Evolutionary conservation across 2,113 vertebrate species (phyloP).

Genomic region (Vulpes vulpes): DNA sequence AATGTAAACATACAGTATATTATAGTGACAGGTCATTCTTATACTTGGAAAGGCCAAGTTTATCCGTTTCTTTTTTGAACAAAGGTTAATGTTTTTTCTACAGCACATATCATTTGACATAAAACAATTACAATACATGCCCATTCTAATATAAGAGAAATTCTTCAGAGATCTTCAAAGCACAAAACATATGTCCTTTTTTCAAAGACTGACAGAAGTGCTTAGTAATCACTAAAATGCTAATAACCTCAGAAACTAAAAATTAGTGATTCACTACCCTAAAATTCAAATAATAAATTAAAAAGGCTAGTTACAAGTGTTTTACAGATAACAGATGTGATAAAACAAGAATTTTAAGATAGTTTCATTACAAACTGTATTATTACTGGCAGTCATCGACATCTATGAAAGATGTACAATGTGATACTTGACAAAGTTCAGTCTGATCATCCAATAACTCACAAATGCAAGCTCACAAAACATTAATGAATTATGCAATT

Average conservation of each 20-base stretch:
- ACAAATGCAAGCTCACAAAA: slow-evolving; percentile 94
- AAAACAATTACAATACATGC: slow-evolving; percentile 91
- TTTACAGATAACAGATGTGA: slow-evolving; percentile 87
- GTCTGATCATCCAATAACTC: slow-evolving; percentile 88
- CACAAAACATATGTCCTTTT: slow-evolving; percentile 88
- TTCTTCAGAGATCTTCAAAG: slow-evolving; percentile 90
- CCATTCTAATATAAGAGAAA: slow-evolving; percentile 87
- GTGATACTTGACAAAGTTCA: slow-evolving; percentile 87
- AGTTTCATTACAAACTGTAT: slow-evolving; percentile 87
- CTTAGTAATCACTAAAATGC: slow-evolving; percentile 89
- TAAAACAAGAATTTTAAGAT: slow-evolving; percentile 84
- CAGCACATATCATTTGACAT: slow-evolving; percentile 88
- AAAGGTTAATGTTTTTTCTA: slow-evolving; percentile 87
- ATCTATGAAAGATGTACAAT: slow-evolving; percentile 87
- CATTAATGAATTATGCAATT: slow-evolving; percentile 93
- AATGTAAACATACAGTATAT: slow-evolving; percentile 90
- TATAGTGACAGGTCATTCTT: slow-evolving; percentile 87
- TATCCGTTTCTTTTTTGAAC: slow-evolving; percentile 81
- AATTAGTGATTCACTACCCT: slow-evolving; percentile 89
- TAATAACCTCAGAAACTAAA: slow-evolving; percentile 88
- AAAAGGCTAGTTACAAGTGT: slow-evolving; percentile 88
- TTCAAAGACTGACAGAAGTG: slow-evolving; percentile 89
- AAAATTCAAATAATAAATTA: slow-evolving; percentile 91
- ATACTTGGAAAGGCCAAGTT: slow-evolving; percentile 84
- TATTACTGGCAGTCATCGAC: slow-evolving; percentile 88